phyloP scores from a whole-genome alignment of 2,113 vertebrate genomes.

The Nematolebias whitei region DNA sequence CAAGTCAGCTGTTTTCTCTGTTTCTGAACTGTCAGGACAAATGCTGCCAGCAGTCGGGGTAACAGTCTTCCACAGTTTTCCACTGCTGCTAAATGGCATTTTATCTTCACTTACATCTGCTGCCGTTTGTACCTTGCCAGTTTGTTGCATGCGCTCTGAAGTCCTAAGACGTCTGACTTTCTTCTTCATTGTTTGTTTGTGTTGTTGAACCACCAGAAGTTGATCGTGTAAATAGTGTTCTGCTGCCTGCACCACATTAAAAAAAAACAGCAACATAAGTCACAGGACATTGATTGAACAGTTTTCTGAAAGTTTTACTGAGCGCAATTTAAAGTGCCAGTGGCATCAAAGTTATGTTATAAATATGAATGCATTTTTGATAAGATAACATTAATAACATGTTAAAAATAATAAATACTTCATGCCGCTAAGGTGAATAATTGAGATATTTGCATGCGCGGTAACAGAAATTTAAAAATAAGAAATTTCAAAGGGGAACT shows the following conservation, averaged over 20 bases:
- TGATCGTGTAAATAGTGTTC: background rate
- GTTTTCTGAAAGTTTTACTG: background rate
- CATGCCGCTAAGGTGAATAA: no score
- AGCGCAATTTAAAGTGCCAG: no score
- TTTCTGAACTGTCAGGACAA: background rate
- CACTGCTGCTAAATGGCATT: constrained; percentile 39
- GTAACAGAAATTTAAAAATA: no score
- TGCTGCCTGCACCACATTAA: background rate
- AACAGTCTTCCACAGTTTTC: constrained; percentile 45
- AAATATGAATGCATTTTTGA: no score
- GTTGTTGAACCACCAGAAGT: background rate
- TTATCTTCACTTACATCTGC: constrained; percentile 5
- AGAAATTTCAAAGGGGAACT: no score
- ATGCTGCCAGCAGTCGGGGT: background rate
- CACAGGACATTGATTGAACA: background rate
- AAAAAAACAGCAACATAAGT: background rate
- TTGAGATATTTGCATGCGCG: no score
- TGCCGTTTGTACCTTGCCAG: constrained; percentile 26
- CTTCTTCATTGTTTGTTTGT: constrained; percentile 73
- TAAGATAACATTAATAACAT: no score
- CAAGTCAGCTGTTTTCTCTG: background rate
- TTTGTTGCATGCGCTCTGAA: constrained; percentile 40
- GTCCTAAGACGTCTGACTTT: constrained; percentile 77
- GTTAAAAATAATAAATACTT: no score
- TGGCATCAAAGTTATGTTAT: no score